These are phyloP conservation scores for Potorous gilbertii DNA, from an alignment of 2,797 vertebrate species.

Conservation along the genomic window DNA sequence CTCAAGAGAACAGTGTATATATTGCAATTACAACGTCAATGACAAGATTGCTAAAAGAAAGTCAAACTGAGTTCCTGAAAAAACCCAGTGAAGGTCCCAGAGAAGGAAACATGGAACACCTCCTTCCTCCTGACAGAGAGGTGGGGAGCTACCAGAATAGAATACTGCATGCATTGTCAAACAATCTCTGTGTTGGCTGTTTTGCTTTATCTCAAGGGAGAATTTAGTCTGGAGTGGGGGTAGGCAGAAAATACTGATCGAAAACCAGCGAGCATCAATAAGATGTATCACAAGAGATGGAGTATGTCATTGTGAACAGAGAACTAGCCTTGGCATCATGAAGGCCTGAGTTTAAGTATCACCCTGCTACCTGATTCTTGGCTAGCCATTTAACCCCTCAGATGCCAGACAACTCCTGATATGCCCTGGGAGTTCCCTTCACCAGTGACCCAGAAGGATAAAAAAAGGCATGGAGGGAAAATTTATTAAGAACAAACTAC, in stretches of 20 bases:
- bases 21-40: neutral
- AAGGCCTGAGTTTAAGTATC: neutral
- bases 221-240: neutral
- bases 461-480: neutral
- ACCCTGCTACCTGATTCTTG: neutral
- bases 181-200: neutral
- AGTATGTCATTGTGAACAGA: neutral
- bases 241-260: neutral
- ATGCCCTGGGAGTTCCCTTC: neutral
- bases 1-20: neutral
- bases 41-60: neutral
- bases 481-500: neutral
- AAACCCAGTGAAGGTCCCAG: neutral
- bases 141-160: neutral
- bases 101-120: neutral
- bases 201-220: neutral
- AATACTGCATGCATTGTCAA: neutral
- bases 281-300: neutral
- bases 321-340: neutral
- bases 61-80: neutral
- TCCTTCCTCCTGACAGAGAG: neutral
- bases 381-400: neutral
- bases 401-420: neutral
- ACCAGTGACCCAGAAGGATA: neutral
- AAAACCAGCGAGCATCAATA: neutral